Evolutionary conservation across 2,797 vertebrate species (phyloP), one percentile per base, ranked within the genome.

Genomic region (Macropus fuliginosus): DNA sequence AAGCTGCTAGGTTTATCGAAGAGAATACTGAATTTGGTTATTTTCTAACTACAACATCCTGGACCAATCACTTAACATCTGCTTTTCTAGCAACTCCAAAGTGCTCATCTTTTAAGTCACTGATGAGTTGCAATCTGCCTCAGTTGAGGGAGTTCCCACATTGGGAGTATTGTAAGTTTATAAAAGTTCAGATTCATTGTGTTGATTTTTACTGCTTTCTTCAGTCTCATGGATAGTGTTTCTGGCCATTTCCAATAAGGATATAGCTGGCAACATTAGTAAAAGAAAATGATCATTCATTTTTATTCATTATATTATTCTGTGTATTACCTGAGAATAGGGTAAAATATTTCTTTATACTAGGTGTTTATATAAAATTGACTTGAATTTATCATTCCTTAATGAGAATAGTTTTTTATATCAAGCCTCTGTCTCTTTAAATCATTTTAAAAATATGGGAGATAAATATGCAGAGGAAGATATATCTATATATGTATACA

Each of bases 161-260:
- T 18, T n/a, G 4, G 34, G 34, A 74, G 5, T 74, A 74, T 40
- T 40, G 34, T 40, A 40, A 74, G 14, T 1, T 74, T 8, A 74
- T 40, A n/a, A 74, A 74, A 74, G n/a, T 74, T 16, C 16, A 74
- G 16, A n/a, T 74, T 62, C 59, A 34, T 62, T 62, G 31, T 62
- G 59, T 34, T 62, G 14, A 74, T 40, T 74, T n/a, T 74, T 91
- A 94, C 11, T 1, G 6, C 87, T 74, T 93, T 66, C 66, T 57
- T 94, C 94, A 96, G 91, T 90, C 29, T 59, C 54, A 4, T 74
- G 14, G 27, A 90, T 24, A 66, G 0, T 4, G 55, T 34, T 81
- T 31, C 62, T 95, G 9, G n/a, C 62, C 56, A 1, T 96, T 93
- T 93, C 56, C 59, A 94, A 18, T 57, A 54, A 90, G 55, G 91